phyloP scores from a whole-genome alignment of 2,888 invertebrate genomes.

The Nycteola revayana region DNA sequence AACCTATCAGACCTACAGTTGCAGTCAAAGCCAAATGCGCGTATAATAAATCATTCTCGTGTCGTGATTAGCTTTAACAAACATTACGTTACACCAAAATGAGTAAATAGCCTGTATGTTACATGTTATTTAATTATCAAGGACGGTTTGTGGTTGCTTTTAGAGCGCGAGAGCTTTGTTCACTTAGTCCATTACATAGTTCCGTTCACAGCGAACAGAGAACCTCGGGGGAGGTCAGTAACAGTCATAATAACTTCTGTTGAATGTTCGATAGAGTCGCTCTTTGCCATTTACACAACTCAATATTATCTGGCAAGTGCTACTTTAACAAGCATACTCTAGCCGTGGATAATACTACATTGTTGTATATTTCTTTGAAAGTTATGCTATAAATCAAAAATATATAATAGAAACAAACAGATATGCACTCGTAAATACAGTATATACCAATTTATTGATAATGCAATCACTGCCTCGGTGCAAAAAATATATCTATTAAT shows the following conservation, averaged over 20 bases:
- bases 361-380: too few species aligned
- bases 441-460: too few species aligned
- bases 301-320: slow-evolving; percentile 20
- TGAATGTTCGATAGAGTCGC: slow-evolving; percentile 30
- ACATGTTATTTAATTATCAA: slow-evolving; percentile 41
- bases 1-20: too few species aligned
- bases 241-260: slow-evolving; percentile 50
- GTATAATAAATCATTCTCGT: slow-evolving; percentile 26
- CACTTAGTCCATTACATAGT: slow-evolving; percentile 40
- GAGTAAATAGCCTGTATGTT: slow-evolving; percentile 30
- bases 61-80: slow-evolving; percentile 22
- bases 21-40: slow-evolving; percentile 29
- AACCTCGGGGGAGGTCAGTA: slow-evolving; percentile 43
- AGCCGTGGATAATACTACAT: too few species aligned
- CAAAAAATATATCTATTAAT: too few species aligned
- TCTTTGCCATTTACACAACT: slow-evolving; percentile 32
- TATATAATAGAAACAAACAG: too few species aligned
- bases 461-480: too few species aligned
- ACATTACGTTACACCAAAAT: slow-evolving; percentile 27
- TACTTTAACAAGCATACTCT: too few species aligned
- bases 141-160: slow-evolving; percentile 30
- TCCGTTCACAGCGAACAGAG: slow-evolving; percentile 39
- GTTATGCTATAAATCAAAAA: too few species aligned
- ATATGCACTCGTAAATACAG: too few species aligned
- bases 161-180: slow-evolving; percentile 31